A percentile compares a stretch with the other conserved stretches of the same genome.
These are phyloP conservation scores for Turritopsis rubra DNA, from an alignment of 30 jellyfish, hydroid and myxozoan species.

Conservation along the genomic window DNA sequence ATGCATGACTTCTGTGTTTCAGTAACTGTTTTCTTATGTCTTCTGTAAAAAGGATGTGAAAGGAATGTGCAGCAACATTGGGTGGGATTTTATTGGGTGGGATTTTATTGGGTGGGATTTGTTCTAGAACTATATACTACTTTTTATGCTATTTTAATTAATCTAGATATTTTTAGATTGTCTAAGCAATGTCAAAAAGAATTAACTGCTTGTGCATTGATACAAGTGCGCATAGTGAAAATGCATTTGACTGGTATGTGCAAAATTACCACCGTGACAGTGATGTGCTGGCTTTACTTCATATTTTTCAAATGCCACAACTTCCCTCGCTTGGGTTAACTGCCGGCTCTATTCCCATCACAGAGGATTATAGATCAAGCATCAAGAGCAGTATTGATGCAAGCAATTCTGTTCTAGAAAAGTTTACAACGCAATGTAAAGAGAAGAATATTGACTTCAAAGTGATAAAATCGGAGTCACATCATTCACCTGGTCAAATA, in stretches of 20 bases:
- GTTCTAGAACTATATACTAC: no score
- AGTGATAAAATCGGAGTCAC: conserved; percentile 14
- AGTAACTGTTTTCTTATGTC: no score
- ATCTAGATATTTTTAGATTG: background rate
- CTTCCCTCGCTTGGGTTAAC: conserved; percentile 15
- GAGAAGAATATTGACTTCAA: conserved; percentile 1
- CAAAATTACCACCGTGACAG: conserved; percentile 4
- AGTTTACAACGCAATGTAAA: conserved; percentile 11
- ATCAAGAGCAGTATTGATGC: background rate
- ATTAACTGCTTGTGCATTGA: conserved; percentile 15
- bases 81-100: background rate
- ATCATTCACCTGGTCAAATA: conserved; percentile 29
- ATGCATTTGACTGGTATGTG: conserved; percentile 13
- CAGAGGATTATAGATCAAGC: conserved; percentile 10
- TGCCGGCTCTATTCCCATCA: conserved; percentile 23
- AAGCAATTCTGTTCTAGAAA: conserved; percentile 15
- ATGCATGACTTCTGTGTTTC: no score
- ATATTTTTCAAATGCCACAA: conserved; percentile 16
- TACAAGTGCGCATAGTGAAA: background rate
- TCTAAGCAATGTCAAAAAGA: background rate
- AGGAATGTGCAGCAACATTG: no score
- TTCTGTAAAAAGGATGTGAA: no score
- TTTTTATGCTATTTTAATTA: no score
- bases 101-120: no score
- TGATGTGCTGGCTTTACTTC: conserved; percentile 4